These are phyloP conservation scores for Rousettus madagascariensis DNA, from an alignment of 2,797 vertebrate genomes.

Conservation along the genomic window DNA sequence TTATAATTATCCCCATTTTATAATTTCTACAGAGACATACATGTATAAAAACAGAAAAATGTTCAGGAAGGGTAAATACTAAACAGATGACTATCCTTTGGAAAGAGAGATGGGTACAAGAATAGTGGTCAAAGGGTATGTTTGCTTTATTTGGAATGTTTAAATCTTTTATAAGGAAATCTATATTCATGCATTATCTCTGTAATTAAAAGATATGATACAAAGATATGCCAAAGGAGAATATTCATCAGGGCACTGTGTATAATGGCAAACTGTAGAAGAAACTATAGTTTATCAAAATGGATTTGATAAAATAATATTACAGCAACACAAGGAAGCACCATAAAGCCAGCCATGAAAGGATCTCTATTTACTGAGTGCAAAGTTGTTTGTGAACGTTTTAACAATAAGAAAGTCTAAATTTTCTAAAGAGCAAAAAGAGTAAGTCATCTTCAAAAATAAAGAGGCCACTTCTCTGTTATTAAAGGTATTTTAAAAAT, in stretches of 20 bases:
- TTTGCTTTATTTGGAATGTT: background rate
- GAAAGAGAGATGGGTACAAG: background rate
- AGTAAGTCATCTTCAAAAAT: constrained; percentile 39
- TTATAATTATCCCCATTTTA: constrained; percentile 17
- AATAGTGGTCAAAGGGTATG: background rate
- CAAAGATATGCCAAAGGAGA: background rate
- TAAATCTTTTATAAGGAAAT: background rate
- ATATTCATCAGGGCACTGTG: background rate
- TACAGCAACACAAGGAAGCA: constrained; percentile 19
- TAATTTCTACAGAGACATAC: constrained; percentile 9
- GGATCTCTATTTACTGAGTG: background rate
- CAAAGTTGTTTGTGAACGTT: background rate
- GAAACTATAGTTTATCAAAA: background rate
- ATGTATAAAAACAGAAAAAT: constrained; percentile 29
- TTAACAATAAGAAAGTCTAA: background rate
- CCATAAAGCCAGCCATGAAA: background rate
- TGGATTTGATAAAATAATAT: background rate
- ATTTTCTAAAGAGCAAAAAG: constrained; percentile 35
- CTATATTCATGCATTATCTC: background rate
- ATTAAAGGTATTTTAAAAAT: constrained; percentile 36
- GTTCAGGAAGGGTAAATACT: background rate
- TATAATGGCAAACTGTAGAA: constrained; percentile 4
- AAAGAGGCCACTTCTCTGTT: background rate
- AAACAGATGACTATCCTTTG: background rate
- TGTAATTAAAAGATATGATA: background rate